These are phyloP conservation scores for Charaxes varanes DNA, from an alignment of 1,140 invertebrate species.

Conservation along the genomic window DNA sequence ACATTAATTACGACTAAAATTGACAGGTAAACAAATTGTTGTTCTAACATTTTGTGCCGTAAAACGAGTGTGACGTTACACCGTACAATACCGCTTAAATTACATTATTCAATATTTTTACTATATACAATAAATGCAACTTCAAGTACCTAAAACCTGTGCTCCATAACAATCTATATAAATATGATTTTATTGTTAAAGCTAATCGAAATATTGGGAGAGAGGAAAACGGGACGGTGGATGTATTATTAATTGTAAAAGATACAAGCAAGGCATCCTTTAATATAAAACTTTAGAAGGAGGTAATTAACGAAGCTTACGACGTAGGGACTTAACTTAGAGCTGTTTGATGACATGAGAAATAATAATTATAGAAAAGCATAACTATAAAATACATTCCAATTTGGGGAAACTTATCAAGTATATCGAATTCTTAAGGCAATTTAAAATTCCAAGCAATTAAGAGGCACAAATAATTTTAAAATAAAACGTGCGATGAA, in stretches of 20 bases:
- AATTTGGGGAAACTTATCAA: no score
- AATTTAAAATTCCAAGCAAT: no score
- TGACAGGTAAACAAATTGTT: conserved; percentile 68
- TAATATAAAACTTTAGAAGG: conserved; percentile 6
- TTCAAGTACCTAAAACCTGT: conserved; percentile 68
- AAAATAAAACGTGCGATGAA: no score
- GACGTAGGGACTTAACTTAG: conserved; percentile 1
- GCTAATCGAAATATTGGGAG: conserved; percentile 62
- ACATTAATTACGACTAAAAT: conserved; percentile 62
- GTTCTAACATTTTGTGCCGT: conserved; percentile 69
- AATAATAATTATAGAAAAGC: no score
- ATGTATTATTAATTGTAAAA: conserved; percentile 13
- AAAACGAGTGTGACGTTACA: conserved; percentile 69
- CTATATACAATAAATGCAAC: conserved; percentile 71
- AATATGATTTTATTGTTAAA: conserved; percentile 66
- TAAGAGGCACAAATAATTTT: no score
- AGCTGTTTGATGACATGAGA: neutral
- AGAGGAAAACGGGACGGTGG: conserved; percentile 70
- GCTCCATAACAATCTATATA: conserved; percentile 72
- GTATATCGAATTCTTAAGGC: no score
- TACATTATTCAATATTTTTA: conserved; percentile 35
- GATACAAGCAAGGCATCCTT: conserved; percentile 12
- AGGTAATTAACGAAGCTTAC: conserved; percentile 9
- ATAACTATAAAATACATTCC: no score
- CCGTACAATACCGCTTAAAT: conserved; percentile 56